Percentiles rank a stretch among this genome's conserved stretches.
phyloP scores from a whole-genome alignment of 2,797 vertebrate genomes.

The Chiroxiphia lanceolata region DNA sequence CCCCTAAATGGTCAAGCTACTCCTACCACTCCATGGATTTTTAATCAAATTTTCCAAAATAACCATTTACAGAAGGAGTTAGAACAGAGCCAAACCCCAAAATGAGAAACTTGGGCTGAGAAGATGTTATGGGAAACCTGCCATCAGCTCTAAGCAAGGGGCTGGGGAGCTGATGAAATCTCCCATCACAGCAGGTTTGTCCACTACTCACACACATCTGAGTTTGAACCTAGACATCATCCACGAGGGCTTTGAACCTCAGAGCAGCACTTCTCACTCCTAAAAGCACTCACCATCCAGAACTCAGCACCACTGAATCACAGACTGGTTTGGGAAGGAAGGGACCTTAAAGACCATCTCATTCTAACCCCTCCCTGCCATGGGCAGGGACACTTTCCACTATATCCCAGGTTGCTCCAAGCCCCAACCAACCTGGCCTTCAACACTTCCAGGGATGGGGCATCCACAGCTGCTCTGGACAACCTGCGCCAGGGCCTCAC shows the following conservation, averaged over 20 bases:
- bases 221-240: not conserved
- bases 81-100: not conserved
- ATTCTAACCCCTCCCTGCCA: not conserved
- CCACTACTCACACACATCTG: not conserved
- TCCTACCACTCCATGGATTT: not conserved
- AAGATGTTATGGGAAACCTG: not conserved
- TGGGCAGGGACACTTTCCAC: not conserved
- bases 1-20: not conserved
- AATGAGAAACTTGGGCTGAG: not conserved
- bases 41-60: slow-evolving; percentile 7
- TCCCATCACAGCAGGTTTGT: not conserved
- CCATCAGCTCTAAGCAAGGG: not conserved
- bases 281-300: not conserved
- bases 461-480: not conserved
- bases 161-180: not conserved
- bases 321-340: not conserved
- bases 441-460: fast-evolving
- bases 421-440: fast-evolving
- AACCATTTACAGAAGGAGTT: not conserved
- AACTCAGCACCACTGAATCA: not conserved
- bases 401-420: not conserved
- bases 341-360: not conserved
- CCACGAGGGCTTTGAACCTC: not conserved
- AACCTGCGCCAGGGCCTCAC: not conserved
- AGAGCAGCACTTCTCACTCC: not conserved